phyloP scores from a whole-genome alignment of 2,888 invertebrate species.

The Capitulum mitella region DNA sequence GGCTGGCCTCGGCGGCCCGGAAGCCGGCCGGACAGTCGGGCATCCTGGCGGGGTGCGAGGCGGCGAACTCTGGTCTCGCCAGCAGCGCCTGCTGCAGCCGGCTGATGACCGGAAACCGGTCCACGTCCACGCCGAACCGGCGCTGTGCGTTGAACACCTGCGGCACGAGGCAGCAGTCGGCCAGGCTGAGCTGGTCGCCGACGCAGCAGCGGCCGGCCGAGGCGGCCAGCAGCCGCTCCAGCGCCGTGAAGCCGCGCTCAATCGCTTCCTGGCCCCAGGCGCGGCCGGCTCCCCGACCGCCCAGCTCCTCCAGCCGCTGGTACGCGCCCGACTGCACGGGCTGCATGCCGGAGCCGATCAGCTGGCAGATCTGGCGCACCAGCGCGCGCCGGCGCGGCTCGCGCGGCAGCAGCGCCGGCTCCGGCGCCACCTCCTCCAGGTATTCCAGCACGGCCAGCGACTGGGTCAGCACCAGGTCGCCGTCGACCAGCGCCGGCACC shows the following conservation, averaged over 20 bases:
- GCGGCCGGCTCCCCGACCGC: slow-evolving; percentile 36
- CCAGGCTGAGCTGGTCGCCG: slow-evolving; percentile 86
- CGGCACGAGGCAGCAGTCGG: slow-evolving; percentile 90
- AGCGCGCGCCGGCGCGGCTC: slow-evolving; percentile 81
- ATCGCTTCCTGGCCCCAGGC: neutral
- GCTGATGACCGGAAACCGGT: slow-evolving; percentile 79
- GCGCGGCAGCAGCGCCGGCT: slow-evolving; percentile 76
- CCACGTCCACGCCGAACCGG: slow-evolving; percentile 85
- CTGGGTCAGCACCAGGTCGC: slow-evolving; percentile 54
- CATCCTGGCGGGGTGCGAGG: slow-evolving; percentile 83
- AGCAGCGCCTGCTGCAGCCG: slow-evolving; percentile 78
- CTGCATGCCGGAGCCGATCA: slow-evolving; percentile 89
- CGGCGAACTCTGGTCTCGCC: slow-evolving; percentile 84
- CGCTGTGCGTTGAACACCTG: slow-evolving; percentile 54
- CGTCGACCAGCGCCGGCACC: slow-evolving; percentile 77
- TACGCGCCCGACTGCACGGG: slow-evolving; percentile 63
- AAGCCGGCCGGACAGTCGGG: slow-evolving; percentile 72
- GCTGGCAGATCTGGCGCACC: slow-evolving; percentile 77
- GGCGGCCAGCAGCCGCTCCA: slow-evolving; percentile 74
- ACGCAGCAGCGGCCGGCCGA: slow-evolving; percentile 87
- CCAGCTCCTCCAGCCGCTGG: slow-evolving; percentile 31
- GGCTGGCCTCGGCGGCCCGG: neutral
- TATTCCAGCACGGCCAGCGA: slow-evolving; percentile 88
- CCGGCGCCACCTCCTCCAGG: slow-evolving; percentile 83
- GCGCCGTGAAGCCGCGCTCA: slow-evolving; percentile 50